Evolutionary conservation across 2,797 vertebrate species (phyloP).

Genomic region (Halcyon smyrnensis): DNA sequence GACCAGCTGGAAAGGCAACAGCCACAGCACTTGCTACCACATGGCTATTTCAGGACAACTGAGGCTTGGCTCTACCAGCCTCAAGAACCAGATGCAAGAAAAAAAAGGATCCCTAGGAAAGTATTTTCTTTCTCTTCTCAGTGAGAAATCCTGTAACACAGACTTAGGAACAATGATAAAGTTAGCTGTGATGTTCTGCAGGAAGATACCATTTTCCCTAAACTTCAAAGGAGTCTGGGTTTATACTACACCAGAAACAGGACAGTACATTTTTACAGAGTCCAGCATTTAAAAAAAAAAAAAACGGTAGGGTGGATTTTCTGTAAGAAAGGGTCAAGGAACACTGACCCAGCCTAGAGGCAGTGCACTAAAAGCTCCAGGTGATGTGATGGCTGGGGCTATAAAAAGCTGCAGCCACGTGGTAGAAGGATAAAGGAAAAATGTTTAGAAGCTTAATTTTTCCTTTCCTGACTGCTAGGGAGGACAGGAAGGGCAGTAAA

Average conservation of each 20-base stretch:
- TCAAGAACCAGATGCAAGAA: not conserved
- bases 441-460: not conserved
- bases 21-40: not conserved
- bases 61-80: not conserved
- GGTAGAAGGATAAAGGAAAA: not conserved
- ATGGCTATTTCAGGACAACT: conserved; percentile 40
- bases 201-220: not conserved
- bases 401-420: not conserved
- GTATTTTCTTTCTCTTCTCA: not conserved
- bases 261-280: not conserved
- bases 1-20: conserved; percentile 23
- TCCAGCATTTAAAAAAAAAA: not conserved
- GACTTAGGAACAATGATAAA: not conserved
- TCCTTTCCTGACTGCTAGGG: not conserved
- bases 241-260: not conserved
- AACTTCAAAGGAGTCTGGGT: not conserved
- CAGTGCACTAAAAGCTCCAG: not conserved
- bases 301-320: not conserved
- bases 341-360: not conserved
- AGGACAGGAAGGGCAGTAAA: not conserved
- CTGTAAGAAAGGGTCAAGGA: not conserved
- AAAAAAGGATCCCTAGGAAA: not conserved
- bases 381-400: not conserved
- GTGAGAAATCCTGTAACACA: not conserved
- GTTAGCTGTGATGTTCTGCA: not conserved